Conservation (phyloP, 2,888 invertebrate species). For the Mythimna impura region DNA sequence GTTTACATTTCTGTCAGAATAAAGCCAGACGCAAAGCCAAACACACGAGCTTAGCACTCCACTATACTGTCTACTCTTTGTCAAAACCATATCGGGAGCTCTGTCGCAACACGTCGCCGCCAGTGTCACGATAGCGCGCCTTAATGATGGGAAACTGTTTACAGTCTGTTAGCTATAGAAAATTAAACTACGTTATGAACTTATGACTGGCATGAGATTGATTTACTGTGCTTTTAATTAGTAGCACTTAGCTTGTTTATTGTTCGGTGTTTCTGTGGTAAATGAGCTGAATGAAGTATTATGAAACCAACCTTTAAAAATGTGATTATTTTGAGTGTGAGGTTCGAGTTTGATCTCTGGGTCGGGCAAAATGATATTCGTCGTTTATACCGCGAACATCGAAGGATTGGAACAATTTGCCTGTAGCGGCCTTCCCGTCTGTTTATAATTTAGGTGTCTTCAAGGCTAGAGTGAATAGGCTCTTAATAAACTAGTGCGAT, state of each 20-base stretch:
- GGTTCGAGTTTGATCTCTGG: too few species aligned
- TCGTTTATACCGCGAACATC: too few species aligned
- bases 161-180: constrained; percentile 52
- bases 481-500: too few species aligned
- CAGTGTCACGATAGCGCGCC: constrained; percentile 51
- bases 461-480: too few species aligned
- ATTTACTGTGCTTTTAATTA: constrained; percentile 46
- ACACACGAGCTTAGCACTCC: constrained; percentile 3
- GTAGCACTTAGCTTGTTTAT: constrained; percentile 19
- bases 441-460: too few species aligned
- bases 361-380: too few species aligned
- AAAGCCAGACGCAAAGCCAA: not conserved
- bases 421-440: too few species aligned
- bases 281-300: constrained; percentile 1
- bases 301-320: not conserved
- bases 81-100: constrained; percentile 41
- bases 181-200: constrained; percentile 50
- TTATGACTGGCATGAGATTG: constrained; percentile 30
- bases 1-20: not conserved
- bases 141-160: constrained; percentile 60
- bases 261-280: constrained; percentile 12
- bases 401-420: too few species aligned
- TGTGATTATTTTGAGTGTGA: too few species aligned
- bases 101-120: constrained; percentile 59
- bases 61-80: constrained; percentile 16